A percentile compares a stretch with the other conserved stretches of the same genome.
Evolutionary conservation across 2,113 vertebrate species (phyloP).

Genomic region (Lophochroa leadbeateri): DNA sequence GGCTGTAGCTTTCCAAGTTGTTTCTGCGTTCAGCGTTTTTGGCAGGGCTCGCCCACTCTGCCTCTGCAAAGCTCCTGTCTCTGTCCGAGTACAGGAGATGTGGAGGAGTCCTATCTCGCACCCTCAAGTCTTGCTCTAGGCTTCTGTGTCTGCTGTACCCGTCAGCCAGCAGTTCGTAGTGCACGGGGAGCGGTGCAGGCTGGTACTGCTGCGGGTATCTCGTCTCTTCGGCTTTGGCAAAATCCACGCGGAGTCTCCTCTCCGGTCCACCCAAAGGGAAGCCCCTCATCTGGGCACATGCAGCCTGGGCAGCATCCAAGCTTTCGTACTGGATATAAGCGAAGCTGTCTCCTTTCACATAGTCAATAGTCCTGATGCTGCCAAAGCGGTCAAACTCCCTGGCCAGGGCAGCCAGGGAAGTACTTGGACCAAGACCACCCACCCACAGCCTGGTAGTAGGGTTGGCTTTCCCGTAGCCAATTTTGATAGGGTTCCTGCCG

Average conservation of each 20-base stretch:
- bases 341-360: slow-evolving; percentile 95
- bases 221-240: slow-evolving; percentile 92
- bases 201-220: slow-evolving; percentile 85
- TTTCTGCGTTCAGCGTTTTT: slow-evolving; percentile 84
- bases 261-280: slow-evolving; percentile 90
- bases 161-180: slow-evolving; percentile 87
- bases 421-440: slow-evolving; percentile 90
- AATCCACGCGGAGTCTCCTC: slow-evolving; percentile 91
- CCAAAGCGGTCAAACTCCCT: slow-evolving; percentile 97
- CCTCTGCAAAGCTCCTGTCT: slow-evolving; percentile 83
- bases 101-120: slow-evolving; percentile 86
- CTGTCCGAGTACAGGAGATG: slow-evolving; percentile 85
- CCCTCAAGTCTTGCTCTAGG: slow-evolving; percentile 89
- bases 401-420: slow-evolving; percentile 89
- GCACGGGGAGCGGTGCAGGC: slow-evolving; percentile 81
- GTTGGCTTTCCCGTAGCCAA: slow-evolving; percentile 96
- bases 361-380: slow-evolving; percentile 95
- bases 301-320: slow-evolving; percentile 92
- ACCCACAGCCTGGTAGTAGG: slow-evolving; percentile 97
- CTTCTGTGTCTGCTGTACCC: slow-evolving; percentile 86
- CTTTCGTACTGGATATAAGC: slow-evolving; percentile 98
- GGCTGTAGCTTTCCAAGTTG: slow-evolving; percentile 83
- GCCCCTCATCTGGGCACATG: slow-evolving; percentile 95
- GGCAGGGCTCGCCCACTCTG: slow-evolving; percentile 87
- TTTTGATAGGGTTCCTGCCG: slow-evolving; percentile 94